A percentile compares a stretch with the other conserved stretches of the same genome.
phyloP scores from a whole-genome alignment of 2,113 vertebrate genomes.

The Meriones unguiculatus region DNA sequence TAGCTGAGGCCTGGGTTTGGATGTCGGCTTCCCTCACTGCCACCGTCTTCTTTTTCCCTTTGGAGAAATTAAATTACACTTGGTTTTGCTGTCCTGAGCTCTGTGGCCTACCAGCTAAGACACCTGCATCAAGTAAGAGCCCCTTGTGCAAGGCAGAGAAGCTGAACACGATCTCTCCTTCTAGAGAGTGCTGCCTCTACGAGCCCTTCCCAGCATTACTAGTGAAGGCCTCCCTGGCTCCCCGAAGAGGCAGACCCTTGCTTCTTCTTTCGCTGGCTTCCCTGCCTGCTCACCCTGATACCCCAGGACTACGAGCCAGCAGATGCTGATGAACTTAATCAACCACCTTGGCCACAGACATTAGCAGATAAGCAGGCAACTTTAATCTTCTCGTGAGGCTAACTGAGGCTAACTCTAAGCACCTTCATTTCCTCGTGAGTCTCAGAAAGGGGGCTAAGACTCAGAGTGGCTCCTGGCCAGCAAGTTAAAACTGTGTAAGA shows the following conservation, averaged over 20 bases:
- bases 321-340: neutral
- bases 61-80: constrained; percentile 6
- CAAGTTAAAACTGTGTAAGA: neutral
- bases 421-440: neutral
- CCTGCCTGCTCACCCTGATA: neutral
- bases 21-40: neutral
- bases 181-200: neutral
- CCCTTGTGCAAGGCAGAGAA: neutral
- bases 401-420: neutral
- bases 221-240: neutral
- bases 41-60: constrained; percentile 58
- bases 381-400: neutral
- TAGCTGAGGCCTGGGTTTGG: rapidly evolving
- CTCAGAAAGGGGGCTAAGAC: neutral
- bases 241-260: neutral
- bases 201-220: neutral
- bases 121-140: neutral
- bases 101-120: neutral
- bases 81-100: neutral
- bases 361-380: neutral
- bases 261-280: neutral
- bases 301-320: neutral
- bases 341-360: neutral
- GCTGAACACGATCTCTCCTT: neutral
- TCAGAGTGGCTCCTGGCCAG: neutral